phyloP scores from a whole-genome alignment of 2,113 vertebrate genomes.

The Coracopsis vasa region DNA sequence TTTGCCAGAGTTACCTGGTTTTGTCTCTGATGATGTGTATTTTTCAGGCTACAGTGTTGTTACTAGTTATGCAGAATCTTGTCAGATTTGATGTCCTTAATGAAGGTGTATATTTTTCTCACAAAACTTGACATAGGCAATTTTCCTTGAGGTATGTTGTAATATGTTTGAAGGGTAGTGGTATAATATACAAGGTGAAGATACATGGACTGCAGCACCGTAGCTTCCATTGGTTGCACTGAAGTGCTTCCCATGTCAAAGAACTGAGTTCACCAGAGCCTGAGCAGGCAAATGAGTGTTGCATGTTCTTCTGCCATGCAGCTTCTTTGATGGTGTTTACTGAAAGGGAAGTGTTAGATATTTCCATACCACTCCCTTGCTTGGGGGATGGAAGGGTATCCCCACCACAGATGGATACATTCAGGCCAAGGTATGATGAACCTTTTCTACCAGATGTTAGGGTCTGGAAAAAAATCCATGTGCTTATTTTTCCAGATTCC shows the following conservation, averaged over 20 bases:
- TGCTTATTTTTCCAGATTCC: neutral
- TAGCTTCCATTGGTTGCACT: neutral
- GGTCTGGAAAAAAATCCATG: neutral
- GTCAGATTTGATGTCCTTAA: neutral
- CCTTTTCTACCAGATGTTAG: neutral
- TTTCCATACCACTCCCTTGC: neutral
- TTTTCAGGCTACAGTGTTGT: neutral
- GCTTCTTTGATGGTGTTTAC: neutral
- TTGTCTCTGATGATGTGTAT: rapidly evolving
- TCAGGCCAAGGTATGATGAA: neutral
- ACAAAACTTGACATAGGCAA: neutral
- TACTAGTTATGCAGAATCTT: neutral
- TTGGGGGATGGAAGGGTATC: neutral
- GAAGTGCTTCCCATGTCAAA: neutral
- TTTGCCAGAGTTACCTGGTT: neutral
- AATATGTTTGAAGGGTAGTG: neutral
- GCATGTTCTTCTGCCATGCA: rapidly evolving
- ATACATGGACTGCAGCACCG: neutral
- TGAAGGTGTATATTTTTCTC: neutral
- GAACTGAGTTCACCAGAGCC: neutral
- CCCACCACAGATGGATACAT: neutral
- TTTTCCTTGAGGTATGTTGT: neutral
- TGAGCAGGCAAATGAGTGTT: neutral
- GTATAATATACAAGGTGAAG: neutral
- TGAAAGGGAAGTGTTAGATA: neutral